These are phyloP conservation scores for Opisthograptis luteolata DNA, from an alignment of 2,888 invertebrate species.

Conservation along the genomic window DNA sequence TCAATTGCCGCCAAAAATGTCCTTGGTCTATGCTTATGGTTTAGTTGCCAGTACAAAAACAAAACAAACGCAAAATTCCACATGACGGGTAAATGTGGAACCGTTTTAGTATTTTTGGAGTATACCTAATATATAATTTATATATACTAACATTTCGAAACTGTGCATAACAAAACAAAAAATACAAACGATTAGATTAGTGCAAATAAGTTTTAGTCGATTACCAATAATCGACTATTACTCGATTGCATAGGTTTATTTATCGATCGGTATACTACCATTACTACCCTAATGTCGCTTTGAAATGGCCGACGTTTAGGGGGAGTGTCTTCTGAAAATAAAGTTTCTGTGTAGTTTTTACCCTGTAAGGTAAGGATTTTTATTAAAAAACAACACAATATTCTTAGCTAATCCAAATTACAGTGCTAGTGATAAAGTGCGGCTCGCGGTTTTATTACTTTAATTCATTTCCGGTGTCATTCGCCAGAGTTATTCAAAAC, in stretches of 20 bases:
- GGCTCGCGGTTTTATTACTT: slow-evolving; percentile 29
- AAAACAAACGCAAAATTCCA: too few species aligned
- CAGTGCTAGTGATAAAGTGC: slow-evolving; percentile 2
- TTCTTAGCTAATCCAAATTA: slow-evolving; percentile 3
- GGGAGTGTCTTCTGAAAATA: slow-evolving; percentile 79
- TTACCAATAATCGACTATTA: slow-evolving; percentile 25
- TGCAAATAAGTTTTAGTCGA: neutral
- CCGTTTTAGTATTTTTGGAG: too few species aligned
- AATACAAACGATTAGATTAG: neutral
- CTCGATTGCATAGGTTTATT: slow-evolving; percentile 18
- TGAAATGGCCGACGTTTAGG: slow-evolving; percentile 83
- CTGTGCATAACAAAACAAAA: too few species aligned
- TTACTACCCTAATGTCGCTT: slow-evolving; percentile 69
- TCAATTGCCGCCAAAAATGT: too few species aligned
- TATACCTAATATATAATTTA: too few species aligned
- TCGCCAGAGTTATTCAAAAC: slow-evolving; percentile 80
- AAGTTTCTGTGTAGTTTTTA: slow-evolving; percentile 65
- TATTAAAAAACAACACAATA: slow-evolving; percentile 28
- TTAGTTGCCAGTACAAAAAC: too few species aligned
- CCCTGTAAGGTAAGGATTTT: slow-evolving; percentile 60
- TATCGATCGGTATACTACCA: slow-evolving; percentile 15
- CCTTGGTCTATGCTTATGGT: too few species aligned
- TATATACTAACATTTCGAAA: too few species aligned
- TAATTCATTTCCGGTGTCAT: slow-evolving; percentile 68
- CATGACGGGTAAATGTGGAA: too few species aligned